Conservation (phyloP, 2,888 invertebrate genomes). For the Diloba caeruleocephala region DNA sequence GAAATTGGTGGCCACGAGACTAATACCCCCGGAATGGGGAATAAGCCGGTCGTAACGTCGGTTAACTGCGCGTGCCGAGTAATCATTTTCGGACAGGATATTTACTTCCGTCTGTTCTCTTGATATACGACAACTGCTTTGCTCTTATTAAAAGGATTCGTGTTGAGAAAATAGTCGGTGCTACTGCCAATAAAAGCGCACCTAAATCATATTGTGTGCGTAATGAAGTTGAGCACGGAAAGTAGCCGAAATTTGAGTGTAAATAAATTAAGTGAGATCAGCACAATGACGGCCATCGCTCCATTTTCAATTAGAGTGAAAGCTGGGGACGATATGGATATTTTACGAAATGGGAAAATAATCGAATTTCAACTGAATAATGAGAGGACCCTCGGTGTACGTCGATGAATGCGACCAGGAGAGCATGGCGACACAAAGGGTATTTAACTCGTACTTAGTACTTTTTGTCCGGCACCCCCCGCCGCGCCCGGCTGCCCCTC, state of each 20-base stretch:
- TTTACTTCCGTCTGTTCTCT: conserved; percentile 83
- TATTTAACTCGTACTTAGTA: conserved; percentile 89
- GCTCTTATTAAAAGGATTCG: conserved; percentile 76
- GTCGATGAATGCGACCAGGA: conserved; percentile 80
- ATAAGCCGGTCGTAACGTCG: conserved; percentile 84
- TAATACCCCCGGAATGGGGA: conserved; percentile 86
- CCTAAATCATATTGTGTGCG: conserved; percentile 52
- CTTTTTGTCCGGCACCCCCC: conserved; percentile 81
- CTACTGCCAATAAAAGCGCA: conserved; percentile 35
- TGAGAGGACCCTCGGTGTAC: conserved; percentile 81
- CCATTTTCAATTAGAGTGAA: conserved; percentile 86
- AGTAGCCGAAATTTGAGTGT: conserved; percentile 62
- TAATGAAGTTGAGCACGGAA: conserved; percentile 58
- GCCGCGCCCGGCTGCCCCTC: conserved; percentile 63
- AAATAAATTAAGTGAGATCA: conserved; percentile 80
- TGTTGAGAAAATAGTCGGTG: conserved; percentile 43
- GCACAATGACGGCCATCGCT: conserved; percentile 73
- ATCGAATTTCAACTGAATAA: conserved; percentile 88
- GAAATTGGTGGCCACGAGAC: conserved; percentile 84
- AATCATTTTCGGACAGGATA: conserved; percentile 87
- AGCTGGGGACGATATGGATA: conserved; percentile 88
- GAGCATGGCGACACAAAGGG: conserved; percentile 85
- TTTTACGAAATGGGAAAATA: conserved; percentile 88
- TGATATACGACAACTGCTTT: conserved; percentile 69
- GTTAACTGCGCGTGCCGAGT: conserved; percentile 84